phyloP scores from a whole-genome alignment of 2,113 vertebrate species.

The Erythrolamprus reginae region DNA sequence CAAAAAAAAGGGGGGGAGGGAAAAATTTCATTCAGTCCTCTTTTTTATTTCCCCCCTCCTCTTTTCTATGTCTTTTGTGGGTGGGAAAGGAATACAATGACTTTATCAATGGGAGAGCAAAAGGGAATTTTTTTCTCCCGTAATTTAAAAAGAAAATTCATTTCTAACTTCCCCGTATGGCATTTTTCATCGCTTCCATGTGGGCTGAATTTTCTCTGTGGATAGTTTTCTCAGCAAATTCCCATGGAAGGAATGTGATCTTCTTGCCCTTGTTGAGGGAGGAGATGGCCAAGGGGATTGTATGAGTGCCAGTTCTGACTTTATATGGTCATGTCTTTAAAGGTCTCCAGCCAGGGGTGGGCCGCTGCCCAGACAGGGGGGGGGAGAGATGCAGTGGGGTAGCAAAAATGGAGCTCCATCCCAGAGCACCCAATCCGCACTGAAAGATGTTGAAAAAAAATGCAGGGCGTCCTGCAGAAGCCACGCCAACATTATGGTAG shows the following conservation, averaged over 20 bases:
- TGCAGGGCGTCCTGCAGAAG: too few species aligned
- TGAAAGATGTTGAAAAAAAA: too few species aligned
- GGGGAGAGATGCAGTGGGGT: too few species aligned
- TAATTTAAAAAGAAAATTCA: neutral
- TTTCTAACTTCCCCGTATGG: neutral
- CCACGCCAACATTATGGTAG: too few species aligned
- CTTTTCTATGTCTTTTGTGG: neutral
- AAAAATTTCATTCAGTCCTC: neutral
- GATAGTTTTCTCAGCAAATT: neutral
- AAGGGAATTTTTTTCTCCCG: neutral
- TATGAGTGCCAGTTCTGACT: neutral
- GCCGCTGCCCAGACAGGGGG: too few species aligned
- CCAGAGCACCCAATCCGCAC: too few species aligned
- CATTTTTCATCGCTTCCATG: neutral
- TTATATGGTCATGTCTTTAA: neutral
- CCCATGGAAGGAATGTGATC: neutral
- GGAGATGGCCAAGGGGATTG: neutral
- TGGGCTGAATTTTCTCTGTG: neutral
- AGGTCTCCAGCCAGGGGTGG: neutral
- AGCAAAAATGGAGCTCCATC: too few species aligned
- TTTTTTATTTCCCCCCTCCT: accelerated
- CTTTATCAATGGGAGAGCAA: neutral
- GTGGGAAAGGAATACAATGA: neutral
- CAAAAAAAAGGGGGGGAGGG: neutral
- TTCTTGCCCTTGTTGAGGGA: neutral